These are phyloP conservation scores for Menura novaehollandiae DNA, from an alignment of 2,113 vertebrate species.

Conservation along the genomic window DNA sequence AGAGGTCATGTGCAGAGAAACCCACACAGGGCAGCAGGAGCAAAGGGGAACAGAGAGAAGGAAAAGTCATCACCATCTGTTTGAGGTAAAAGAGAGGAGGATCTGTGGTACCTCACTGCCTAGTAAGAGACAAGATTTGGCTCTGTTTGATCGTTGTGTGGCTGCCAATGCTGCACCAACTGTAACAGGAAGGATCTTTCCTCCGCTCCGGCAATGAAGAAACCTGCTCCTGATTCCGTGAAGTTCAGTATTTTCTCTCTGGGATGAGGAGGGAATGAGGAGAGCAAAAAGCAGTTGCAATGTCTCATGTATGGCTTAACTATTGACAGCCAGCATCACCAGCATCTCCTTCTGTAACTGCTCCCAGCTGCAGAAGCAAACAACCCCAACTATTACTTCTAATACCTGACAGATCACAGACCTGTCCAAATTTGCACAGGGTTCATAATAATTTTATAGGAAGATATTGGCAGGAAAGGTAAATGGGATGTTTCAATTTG, in stretches of 20 bases:
- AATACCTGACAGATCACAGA: neutral
- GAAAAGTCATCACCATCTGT: neutral
- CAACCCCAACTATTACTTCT: neutral
- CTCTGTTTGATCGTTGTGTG: neutral
- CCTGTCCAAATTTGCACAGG: neutral
- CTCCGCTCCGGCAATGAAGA: neutral
- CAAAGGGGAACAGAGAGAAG: neutral
- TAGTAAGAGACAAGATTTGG: neutral
- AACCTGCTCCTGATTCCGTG: neutral
- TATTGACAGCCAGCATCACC: neutral
- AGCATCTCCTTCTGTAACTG: neutral
- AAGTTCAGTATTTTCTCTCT: neutral
- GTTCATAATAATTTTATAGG: neutral
- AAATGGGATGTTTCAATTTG: neutral
- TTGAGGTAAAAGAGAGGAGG: neutral
- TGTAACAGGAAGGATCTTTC: neutral
- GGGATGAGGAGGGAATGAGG: neutral
- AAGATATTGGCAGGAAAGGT: neutral
- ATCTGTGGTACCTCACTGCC: neutral
- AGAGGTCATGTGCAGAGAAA: neutral
- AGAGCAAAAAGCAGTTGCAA: neutral
- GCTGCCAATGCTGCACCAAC: neutral
- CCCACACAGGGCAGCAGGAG: rapidly evolving
- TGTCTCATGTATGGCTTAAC: neutral
- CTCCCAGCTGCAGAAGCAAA: neutral